Conservation (phyloP, 2,113 vertebrate species). For the Cricetomys ansorgei region DNA sequence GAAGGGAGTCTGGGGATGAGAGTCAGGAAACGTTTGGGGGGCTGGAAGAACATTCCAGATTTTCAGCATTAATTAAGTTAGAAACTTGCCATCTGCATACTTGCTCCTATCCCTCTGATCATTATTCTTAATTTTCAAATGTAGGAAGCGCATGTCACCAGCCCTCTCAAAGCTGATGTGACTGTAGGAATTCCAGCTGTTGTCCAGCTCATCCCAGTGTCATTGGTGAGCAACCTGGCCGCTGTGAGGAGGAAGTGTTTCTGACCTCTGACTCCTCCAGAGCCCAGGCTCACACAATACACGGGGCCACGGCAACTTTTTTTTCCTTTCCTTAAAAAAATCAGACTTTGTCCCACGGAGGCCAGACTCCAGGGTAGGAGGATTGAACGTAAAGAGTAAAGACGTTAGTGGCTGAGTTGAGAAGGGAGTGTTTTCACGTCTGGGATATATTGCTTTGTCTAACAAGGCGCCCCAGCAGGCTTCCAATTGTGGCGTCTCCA, state of each 20-base stretch:
- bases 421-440: constrained; percentile 77
- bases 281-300: constrained; percentile 12
- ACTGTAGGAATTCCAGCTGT: constrained; percentile 75
- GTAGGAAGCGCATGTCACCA: constrained; percentile 39
- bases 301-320: background rate
- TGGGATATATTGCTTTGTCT: constrained; percentile 90
- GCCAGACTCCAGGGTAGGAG: constrained; percentile 14
- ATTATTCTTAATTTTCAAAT: constrained; percentile 68
- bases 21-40: constrained; percentile 14
- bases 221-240: constrained; percentile 33
- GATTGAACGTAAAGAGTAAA: constrained; percentile 66
- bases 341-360: background rate
- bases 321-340: constrained; percentile 22
- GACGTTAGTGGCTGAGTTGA: constrained; percentile 76
- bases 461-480: constrained; percentile 87
- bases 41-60: constrained; percentile 45
- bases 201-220: constrained; percentile 35
- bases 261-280: constrained; percentile 46
- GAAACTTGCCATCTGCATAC: constrained; percentile 55
- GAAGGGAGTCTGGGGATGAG: background rate
- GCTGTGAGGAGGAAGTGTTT: background rate
- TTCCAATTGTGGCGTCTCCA: constrained; percentile 87
- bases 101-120: constrained; percentile 35
- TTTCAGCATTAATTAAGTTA: constrained; percentile 70
- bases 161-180: constrained; percentile 19